These are phyloP conservation scores for Neodontobutis hainanensis DNA, from an alignment of 2,113 vertebrate genomes.

Conservation along the genomic window DNA sequence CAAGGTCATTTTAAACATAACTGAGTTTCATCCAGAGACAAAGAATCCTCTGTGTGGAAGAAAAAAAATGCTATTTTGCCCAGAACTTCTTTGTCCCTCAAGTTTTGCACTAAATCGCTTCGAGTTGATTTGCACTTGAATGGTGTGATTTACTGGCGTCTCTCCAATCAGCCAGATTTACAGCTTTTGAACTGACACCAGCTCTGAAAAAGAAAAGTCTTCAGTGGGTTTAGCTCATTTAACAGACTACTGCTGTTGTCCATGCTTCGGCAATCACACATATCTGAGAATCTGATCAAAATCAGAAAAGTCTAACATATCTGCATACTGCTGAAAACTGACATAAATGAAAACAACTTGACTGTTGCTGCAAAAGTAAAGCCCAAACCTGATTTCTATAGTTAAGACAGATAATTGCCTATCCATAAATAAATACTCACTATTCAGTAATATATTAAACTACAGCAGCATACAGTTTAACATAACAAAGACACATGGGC, in stretches of 20 bases:
- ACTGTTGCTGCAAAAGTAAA: not conserved
- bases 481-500: no score
- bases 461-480: no score
- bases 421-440: no score
- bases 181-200: conserved; percentile 26
- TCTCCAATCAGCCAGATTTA: conserved; percentile 48
- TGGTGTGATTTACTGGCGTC: conserved; percentile 39
- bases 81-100: conserved; percentile 18
- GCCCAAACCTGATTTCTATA: not conserved
- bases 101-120: conserved; percentile 18
- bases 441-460: no score
- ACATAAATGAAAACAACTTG: not conserved
- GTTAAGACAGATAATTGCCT: no score
- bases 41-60: not conserved
- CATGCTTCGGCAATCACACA: conserved; percentile 1
- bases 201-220: conserved; percentile 8
- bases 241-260: conserved; percentile 8
- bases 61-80: conserved; percentile 9
- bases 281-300: not conserved
- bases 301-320: not conserved
- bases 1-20: conserved; percentile 10
- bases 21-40: not conserved
- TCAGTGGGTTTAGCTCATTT: conserved; percentile 26
- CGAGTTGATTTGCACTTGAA: conserved; percentile 42
- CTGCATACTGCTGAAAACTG: not conserved